Evolutionary conservation across 2,888 invertebrate genomes (phyloP), one percentile per base, ranked within the genome.

Genomic region (Hololepta plana): DNA sequence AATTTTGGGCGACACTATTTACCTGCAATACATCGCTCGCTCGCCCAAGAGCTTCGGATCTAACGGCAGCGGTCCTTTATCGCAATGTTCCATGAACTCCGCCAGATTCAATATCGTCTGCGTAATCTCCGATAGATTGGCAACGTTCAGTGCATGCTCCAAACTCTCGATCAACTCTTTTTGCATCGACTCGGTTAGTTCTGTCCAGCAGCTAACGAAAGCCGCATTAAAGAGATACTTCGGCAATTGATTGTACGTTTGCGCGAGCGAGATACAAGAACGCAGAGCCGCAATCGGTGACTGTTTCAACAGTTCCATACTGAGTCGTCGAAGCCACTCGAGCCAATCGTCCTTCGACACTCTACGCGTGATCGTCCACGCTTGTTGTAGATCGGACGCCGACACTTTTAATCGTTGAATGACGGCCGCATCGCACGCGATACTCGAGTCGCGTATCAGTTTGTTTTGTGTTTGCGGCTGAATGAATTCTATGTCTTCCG

Each of bases 31-130:
- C 77, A 96, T 90, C 1, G 98, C 98, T 26, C 87, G 64, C 38
- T 90, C 81, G 1, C 95, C 93, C 1, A 99, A 57, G 25, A 91
- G 56, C 31, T 80, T 75, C 0, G 82, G 72, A 32, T 88, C 77
- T 32, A 98, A 66, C 0, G 95, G 93, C 33, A 98, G 56, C 0
- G 93, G 81, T 12, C 93, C 93, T 46, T 87, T 80, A 45, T 98
- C 96, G 45, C 95, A 96, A 48, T 98, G 98, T 44, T 98, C 98
- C 91, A 98, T 95, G 45, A 99, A 99, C 53, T 98, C 98, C 0
- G 95, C 95, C 34, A 99, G 60, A 59, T 98, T 98, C 8, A 99
- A 62, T 33, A 96, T 81, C 0, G 91, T 90, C 45, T 95, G 95
- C 0, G 91, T 93, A 22, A 95, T 76, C 51, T 96, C 95, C 0